These are phyloP conservation scores for Alethe castanea DNA, from an alignment of 2,113 vertebrate species.

Conservation along the genomic window DNA sequence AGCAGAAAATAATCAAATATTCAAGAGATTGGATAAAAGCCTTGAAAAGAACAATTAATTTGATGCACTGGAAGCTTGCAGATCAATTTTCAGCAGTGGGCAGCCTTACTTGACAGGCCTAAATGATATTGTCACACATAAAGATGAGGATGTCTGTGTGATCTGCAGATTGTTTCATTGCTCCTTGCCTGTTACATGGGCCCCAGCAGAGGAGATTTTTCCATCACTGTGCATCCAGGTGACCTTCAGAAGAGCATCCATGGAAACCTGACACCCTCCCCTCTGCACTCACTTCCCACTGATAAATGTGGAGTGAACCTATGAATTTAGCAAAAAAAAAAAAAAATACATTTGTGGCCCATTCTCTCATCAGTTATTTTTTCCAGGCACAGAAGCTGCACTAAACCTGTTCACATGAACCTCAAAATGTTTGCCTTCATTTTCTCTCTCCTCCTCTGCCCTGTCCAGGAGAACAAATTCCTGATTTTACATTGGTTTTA, in stretches of 20 bases:
- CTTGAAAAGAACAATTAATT: neutral
- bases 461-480: neutral
- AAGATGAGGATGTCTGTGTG: neutral
- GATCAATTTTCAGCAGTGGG: neutral
- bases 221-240: neutral
- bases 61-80: neutral
- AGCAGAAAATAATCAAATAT: neutral
- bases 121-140: neutral
- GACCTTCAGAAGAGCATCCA: neutral
- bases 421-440: neutral
- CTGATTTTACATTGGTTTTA: neutral
- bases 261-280: neutral
- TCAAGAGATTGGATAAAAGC: neutral
- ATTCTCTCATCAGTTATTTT: neutral
- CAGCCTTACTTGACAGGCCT: neutral
- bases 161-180: neutral
- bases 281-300: neutral
- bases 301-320: neutral
- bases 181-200: accelerated
- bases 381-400: neutral
- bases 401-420: neutral
- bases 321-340: too few relatives aligned
- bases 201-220: neutral
- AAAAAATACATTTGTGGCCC: neutral
- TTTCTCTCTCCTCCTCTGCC: neutral